A percentile compares a stretch with the other conserved stretches of the same genome.
Conservation (phyloP, 92 coral and sea anemone genomes). For the Heteractis magnifica region DNA sequence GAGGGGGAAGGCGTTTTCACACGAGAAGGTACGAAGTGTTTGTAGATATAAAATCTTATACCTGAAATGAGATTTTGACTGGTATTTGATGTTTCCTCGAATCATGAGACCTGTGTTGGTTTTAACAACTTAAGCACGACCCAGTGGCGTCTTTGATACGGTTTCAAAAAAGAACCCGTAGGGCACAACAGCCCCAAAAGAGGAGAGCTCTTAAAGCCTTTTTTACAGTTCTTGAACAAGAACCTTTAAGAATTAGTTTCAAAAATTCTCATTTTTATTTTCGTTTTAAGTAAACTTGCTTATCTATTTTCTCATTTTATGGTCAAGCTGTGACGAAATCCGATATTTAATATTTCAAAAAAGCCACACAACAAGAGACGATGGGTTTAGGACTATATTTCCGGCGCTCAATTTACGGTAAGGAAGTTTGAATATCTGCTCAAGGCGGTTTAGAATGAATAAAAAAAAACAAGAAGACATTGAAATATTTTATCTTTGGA, state of each 20-base stretch:
- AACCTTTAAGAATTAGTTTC: neutral
- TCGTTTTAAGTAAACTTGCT: neutral
- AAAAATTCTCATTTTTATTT: neutral
- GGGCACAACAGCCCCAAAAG: neutral
- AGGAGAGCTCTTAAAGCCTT: neutral
- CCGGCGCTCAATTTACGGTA: neutral
- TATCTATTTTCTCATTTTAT: neutral
- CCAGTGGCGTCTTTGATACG: neutral
- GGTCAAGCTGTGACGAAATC: constrained; percentile 3
- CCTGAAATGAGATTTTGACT: neutral
- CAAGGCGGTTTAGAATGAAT: neutral
- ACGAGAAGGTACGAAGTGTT: neutral
- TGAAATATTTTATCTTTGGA: neutral
- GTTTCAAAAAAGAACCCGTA: neutral
- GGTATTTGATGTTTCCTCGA: neutral
- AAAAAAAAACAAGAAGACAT: neutral
- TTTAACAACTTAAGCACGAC: neutral
- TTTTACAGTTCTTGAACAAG: neutral
- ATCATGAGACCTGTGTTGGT: neutral
- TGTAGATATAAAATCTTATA: neutral
- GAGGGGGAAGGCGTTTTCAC: neutral
- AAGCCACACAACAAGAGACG: neutral
- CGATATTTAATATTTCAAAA: neutral
- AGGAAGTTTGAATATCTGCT: neutral
- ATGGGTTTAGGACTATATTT: neutral